Base-by-base conservation (phyloP, 2,888 invertebrate species). In the Baccha elongata region DNA sequence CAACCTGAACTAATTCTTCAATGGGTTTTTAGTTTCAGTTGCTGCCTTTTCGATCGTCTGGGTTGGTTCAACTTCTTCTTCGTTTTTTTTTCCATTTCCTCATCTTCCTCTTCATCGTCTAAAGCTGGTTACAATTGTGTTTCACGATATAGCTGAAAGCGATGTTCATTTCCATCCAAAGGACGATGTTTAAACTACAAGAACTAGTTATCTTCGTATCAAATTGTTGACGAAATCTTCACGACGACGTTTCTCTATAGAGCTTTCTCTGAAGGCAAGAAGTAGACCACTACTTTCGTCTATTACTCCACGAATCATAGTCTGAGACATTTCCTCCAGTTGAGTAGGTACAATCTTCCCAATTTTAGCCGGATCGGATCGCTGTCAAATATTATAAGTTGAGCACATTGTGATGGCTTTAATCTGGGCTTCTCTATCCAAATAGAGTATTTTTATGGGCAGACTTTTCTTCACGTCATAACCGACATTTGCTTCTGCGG, bases 271-370 rank as follows among this genome's bases (percentile, higher is more conserved):
- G 97, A 96, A 0, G 99, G 99, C 84, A 99, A 91, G 92, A 99
- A 99, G 91, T 99, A 99, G 0, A 99, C 99, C 98, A 17, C 99
- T 99, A 87, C 97, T 98, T 91, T 98, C 98, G 89, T 99, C 99
- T 96, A 98, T 98, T 89, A 99, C 99, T 95, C 99, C 99, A 90
- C 98, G 94, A 91, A 99, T 99, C 98, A 99, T 98, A 87, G 99
- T 99, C 91, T 99, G 98, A 26, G 98, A 98, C 98, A 99, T 99
- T 89, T 98, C 98, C 90, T 99, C 98, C 87, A 97, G 94, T 89
- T 98, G 97, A 7, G 96, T 96, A 23, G 96, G 95, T 52, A 96
- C 94, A 87, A 96, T 94, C 88, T 96, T 95, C 74, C 96, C 97
- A 44, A 94, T 92, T 0, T 98, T 98, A 5, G 99, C 98, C 8